Conservation (phyloP, 2,113 vertebrate species). For the Platichthys stellatus region DNA sequence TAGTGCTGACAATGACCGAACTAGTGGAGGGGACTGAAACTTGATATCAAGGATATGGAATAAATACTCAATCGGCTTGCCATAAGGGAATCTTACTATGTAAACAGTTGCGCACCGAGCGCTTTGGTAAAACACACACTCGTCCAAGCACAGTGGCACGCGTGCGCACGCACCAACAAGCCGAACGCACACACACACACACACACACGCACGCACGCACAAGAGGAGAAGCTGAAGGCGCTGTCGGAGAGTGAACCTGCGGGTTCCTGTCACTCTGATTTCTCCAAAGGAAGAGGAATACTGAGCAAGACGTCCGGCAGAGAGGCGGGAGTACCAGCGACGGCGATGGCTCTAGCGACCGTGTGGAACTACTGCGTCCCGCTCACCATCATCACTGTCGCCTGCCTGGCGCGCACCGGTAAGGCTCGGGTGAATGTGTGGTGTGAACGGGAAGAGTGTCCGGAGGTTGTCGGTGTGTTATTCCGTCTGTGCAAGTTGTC, state of each 20-base stretch:
- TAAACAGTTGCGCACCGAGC: constrained; percentile 54
- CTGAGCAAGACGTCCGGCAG: constrained; percentile 26
- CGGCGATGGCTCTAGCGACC: constrained; percentile 74
- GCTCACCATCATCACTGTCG: constrained; percentile 66
- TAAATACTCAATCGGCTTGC: no score
- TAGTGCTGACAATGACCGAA: no score
- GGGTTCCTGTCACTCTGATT: constrained; percentile 74
- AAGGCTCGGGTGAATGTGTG: constrained; percentile 56
- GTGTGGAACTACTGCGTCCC: constrained; percentile 82
- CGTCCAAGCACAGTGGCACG: constrained; percentile 19
- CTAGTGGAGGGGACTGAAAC: no score
- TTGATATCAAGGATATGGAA: no score
- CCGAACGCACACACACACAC: background rate
- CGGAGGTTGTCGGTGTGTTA: background rate
- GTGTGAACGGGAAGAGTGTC: constrained; percentile 1
- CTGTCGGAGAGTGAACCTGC: constrained; percentile 72
- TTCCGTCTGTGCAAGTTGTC: constrained; percentile 48
- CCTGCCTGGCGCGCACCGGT: constrained; percentile 77
- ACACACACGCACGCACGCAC: background rate
- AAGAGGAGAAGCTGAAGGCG: constrained; percentile 46
- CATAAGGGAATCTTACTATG: constrained; percentile 63
- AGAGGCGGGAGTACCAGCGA: constrained; percentile 59
- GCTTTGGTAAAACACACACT: constrained; percentile 42
- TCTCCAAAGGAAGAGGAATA: constrained; percentile 78
- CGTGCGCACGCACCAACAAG: constrained; percentile 9